These are phyloP conservation scores for Zootermopsis nevadensis DNA, from an alignment of 2,888 invertebrate species.

Conservation along the genomic window DNA sequence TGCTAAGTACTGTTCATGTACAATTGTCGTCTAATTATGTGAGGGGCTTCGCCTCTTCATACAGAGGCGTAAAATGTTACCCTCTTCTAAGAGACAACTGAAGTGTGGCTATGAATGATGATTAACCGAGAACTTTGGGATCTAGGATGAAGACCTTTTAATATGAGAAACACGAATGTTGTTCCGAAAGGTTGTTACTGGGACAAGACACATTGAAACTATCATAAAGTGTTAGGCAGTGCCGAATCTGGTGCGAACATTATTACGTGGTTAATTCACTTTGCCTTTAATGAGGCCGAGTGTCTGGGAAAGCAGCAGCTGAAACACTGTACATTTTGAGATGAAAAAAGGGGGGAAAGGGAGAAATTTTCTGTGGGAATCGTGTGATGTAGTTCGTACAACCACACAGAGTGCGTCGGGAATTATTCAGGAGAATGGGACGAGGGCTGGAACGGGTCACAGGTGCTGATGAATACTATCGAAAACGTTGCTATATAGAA, in stretches of 20 bases:
- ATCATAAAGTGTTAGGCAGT: not conserved
- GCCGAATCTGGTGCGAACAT: not conserved
- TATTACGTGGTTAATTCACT: conserved; percentile 39
- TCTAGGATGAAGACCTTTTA: no score
- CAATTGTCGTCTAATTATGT: no score
- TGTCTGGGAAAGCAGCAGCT: conserved; percentile 32
- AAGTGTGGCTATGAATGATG: no score
- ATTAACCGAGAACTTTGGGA: no score
- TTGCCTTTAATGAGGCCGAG: conserved; percentile 32
- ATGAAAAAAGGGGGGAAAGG: conserved; percentile 10
- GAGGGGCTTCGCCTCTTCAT: no score
- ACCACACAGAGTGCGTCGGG: conserved; percentile 49
- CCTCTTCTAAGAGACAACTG: no score
- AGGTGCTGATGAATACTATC: not conserved
- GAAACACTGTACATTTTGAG: conserved; percentile 12
- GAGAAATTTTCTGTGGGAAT: conserved; percentile 48
- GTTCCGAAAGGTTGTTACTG: not conserved
- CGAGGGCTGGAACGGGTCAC: not conserved
- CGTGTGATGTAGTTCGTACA: conserved; percentile 43
- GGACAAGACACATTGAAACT: not conserved
- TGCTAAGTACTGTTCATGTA: no score
- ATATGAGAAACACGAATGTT: no score
- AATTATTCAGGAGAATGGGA: conserved; percentile 45
- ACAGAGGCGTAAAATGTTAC: no score
- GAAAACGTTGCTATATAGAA: not conserved